Percentiles rank a stretch among this genome's conserved stretches.
Conservation (phyloP, 1,140 invertebrate genomes). For the Brachionus sp. region DNA sequence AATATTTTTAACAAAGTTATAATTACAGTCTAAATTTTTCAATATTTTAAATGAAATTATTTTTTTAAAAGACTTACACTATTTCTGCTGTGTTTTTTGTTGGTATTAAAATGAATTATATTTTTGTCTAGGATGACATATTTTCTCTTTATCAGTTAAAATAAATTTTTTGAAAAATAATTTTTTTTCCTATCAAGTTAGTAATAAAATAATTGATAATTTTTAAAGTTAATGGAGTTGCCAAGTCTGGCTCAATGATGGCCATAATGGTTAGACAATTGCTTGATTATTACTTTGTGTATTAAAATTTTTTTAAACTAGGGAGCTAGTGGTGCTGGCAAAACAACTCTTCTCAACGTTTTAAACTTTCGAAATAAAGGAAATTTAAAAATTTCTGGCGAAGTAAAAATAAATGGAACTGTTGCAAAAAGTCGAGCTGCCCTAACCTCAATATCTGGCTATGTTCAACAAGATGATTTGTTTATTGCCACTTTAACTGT, state of each 20-base stretch:
- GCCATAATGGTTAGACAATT: constrained; percentile 25
- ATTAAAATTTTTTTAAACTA: neutral
- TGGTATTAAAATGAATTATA: too few species aligned
- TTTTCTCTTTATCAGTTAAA: too few species aligned
- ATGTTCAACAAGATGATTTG: constrained; percentile 79
- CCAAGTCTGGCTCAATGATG: constrained; percentile 34
- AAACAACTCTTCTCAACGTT: constrained; percentile 87
- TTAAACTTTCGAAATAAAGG: constrained; percentile 74
- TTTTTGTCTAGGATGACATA: too few species aligned
- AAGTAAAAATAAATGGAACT: constrained; percentile 61
- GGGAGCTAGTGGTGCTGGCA: constrained; percentile 68
- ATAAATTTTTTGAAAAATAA: neutral
- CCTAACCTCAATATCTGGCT: constrained; percentile 69
- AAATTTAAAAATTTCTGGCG: constrained; percentile 69
- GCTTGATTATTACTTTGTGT: neutral
- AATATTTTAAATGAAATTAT: too few species aligned
- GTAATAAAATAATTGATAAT: neutral
- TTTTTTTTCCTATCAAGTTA: neutral
- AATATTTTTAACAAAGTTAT: too few species aligned
- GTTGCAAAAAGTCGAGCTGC: neutral
- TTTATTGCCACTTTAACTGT: constrained; percentile 63
- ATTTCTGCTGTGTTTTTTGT: too few species aligned
- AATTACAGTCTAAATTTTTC: too few species aligned
- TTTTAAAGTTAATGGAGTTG: constrained; percentile 38
- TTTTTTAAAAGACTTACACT: too few species aligned